These are phyloP conservation scores for Acrocera orbiculus DNA, from an alignment of 2,888 invertebrate genomes.

Conservation along the genomic window DNA sequence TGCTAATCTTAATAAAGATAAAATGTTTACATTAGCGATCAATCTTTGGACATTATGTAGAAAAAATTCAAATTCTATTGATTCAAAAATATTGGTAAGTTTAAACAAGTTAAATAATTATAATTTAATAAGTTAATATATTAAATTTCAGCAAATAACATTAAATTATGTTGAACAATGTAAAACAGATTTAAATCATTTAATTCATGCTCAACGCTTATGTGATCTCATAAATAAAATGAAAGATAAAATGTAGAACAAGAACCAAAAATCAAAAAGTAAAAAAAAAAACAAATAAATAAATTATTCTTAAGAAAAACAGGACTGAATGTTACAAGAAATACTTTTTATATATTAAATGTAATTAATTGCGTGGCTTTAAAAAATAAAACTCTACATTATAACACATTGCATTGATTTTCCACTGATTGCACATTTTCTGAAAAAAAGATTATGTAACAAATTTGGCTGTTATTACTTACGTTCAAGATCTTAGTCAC, in stretches of 20 bases:
- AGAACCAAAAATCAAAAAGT: too few species aligned
- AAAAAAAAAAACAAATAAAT: too few species aligned
- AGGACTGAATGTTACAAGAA: too few species aligned
- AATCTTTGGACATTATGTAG: constrained; percentile 70
- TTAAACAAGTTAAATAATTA: neutral
- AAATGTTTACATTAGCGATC: constrained; percentile 47
- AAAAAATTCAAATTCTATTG: constrained; percentile 39
- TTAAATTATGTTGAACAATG: constrained; percentile 7
- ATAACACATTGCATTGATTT: too few species aligned
- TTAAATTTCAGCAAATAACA: constrained; percentile 6
- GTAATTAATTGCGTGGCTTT: too few species aligned
- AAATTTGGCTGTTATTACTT: too few species aligned
- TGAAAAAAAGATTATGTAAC: too few species aligned
- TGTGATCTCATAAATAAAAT: constrained; percentile 11
- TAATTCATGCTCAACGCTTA: constrained; percentile 5
- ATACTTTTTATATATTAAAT: too few species aligned
- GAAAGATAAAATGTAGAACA: constrained; percentile 11
- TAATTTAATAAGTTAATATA: neutral
- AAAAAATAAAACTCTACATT: too few species aligned
- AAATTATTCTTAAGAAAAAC: too few species aligned
- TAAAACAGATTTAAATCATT: neutral
- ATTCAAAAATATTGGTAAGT: constrained; percentile 35
- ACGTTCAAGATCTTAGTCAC: too few species aligned
- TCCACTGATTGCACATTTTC: too few species aligned
- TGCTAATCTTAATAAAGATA: constrained; percentile 41